A percentile compares a stretch with the other conserved stretches of the same genome.
Conservation (phyloP, 30 jellyfish, hydroid and myxozoan species). For the Aurelia sp. region DNA sequence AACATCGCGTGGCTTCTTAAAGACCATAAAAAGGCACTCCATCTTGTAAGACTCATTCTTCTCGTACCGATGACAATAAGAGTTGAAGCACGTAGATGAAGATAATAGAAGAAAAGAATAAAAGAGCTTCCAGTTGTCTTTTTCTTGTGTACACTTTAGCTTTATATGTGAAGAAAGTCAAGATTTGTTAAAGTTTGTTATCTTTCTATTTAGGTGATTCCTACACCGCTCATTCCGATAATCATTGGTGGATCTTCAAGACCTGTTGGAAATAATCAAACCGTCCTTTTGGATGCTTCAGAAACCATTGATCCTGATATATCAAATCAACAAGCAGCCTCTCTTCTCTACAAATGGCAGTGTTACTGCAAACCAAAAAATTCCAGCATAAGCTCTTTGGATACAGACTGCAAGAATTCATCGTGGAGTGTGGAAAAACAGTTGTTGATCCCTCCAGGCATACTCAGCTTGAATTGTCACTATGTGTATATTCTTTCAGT, state of each 20-base stretch:
- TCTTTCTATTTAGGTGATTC: constrained; percentile 30
- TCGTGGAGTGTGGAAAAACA: constrained; percentile 4
- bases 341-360: constrained; percentile 54
- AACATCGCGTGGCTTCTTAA: too few species aligned
- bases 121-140: too few species aligned
- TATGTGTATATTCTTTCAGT: constrained; percentile 20
- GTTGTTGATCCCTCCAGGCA: constrained; percentile 17
- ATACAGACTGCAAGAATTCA: constrained; percentile 15
- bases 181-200: too few species aligned
- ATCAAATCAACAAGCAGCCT: neutral
- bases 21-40: too few species aligned
- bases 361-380: constrained; percentile 11
- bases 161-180: too few species aligned
- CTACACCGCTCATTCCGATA: constrained; percentile 77
- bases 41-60: too few species aligned
- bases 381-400: neutral
- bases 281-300: constrained; percentile 65
- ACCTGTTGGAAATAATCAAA: constrained; percentile 64
- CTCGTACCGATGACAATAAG: too few species aligned
- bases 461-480: constrained; percentile 1
- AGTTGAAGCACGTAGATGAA: too few species aligned
- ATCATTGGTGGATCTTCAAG: constrained; percentile 81
- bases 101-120: too few species aligned
- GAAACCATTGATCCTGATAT: constrained; percentile 75
- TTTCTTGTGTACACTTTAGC: too few species aligned